These are phyloP conservation scores for Gavia stellata DNA, from an alignment of 2,113 vertebrate genomes.

Conservation along the genomic window DNA sequence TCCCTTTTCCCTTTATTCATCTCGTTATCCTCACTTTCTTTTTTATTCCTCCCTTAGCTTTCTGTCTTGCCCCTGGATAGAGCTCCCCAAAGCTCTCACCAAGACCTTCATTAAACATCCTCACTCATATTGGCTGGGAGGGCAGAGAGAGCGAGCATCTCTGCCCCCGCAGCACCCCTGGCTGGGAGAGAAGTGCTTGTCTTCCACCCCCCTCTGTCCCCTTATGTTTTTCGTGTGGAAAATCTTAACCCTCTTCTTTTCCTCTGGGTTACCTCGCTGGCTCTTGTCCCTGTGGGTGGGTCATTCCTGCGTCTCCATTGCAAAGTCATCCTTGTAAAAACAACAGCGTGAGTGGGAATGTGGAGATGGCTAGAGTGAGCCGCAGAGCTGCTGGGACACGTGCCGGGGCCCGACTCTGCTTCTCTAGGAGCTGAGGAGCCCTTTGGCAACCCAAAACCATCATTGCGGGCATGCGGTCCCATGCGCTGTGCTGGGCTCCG, in stretches of 20 bases:
- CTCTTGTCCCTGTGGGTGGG: not conserved
- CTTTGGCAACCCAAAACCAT: not conserved
- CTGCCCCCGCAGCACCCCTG: not conserved
- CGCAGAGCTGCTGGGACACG: not conserved
- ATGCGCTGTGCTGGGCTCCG: not conserved
- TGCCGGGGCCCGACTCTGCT: not conserved
- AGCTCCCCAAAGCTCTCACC: not conserved
- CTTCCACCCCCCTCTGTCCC: not conserved
- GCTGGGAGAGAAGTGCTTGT: not conserved
- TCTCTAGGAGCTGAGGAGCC: not conserved
- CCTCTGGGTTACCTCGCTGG: not conserved
- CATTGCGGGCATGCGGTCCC: fast-evolving
- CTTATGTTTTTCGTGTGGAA: not conserved
- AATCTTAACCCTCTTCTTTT: not conserved
- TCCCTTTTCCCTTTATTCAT: not conserved
- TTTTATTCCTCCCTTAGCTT: not conserved
- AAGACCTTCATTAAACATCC: not conserved
- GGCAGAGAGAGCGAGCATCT: not conserved
- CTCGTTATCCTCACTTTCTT: not conserved
- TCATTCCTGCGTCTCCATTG: not conserved
- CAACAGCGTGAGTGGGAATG: not conserved
- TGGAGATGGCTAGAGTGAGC: not conserved
- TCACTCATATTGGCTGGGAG: not conserved
- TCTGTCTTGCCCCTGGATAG: not conserved
- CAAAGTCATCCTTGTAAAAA: constrained; percentile 9